Conservation (phyloP, 2,888 invertebrate genomes). For the Pyrrhosoma nymphula region DNA sequence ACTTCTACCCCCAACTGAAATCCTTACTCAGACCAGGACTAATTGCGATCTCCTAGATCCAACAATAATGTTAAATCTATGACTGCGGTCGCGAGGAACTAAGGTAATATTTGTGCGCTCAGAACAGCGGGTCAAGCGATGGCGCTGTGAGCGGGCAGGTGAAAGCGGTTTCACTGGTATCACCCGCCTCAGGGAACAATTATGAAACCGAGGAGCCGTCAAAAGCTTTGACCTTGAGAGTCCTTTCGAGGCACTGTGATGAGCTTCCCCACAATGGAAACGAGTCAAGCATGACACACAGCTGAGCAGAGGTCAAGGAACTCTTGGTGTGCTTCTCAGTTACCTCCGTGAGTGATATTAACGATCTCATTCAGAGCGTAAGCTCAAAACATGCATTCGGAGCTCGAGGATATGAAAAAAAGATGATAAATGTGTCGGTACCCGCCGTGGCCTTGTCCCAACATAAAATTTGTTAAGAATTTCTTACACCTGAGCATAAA, state of each 20-base stretch:
- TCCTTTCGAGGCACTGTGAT: background rate
- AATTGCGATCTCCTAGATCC: no score
- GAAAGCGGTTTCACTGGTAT: conserved; percentile 4
- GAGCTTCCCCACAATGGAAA: background rate
- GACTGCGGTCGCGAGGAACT: no score
- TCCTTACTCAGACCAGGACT: no score
- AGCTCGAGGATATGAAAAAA: background rate
- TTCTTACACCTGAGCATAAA: no score
- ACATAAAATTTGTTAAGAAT: no score
- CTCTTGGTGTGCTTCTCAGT: background rate
- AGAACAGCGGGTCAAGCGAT: background rate
- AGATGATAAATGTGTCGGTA: background rate
- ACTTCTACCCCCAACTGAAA: no score
- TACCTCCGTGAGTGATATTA: background rate
- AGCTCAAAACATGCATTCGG: background rate
- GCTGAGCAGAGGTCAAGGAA: background rate
- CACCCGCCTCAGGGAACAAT: background rate
- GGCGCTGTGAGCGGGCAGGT: background rate
- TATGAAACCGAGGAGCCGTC: background rate
- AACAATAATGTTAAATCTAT: no score
- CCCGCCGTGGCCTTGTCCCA: no score
- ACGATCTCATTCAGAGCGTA: background rate
- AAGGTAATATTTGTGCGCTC: background rate
- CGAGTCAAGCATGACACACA: background rate
- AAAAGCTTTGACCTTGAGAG: background rate